A percentile compares a stretch with the other conserved stretches of the same genome.
Conservation (phyloP, 2,797 vertebrate species). For the Streptopelia turtur region DNA sequence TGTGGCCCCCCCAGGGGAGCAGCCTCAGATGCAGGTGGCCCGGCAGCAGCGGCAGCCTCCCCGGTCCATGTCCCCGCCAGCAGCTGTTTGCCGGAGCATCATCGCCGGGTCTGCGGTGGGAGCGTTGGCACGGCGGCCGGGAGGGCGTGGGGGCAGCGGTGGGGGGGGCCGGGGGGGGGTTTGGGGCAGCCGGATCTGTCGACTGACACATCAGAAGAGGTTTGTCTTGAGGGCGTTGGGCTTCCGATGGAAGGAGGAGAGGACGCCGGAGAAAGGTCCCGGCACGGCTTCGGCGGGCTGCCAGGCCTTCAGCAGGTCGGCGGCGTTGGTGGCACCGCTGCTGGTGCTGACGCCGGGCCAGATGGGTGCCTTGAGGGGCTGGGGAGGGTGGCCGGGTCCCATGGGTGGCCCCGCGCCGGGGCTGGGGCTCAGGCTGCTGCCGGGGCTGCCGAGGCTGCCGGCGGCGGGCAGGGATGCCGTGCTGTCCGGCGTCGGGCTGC, state of each 20-base stretch:
- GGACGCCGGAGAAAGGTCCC: slow-evolving; percentile 92
- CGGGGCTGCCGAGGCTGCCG: slow-evolving; percentile 86
- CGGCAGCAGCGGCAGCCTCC: not conserved
- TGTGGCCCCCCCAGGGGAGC: no score
- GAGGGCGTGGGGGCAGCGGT: no score
- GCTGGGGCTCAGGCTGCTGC: slow-evolving; percentile 89
- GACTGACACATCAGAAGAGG: slow-evolving; percentile 85
- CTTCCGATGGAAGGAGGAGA: slow-evolving; percentile 96
- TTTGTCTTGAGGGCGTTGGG: slow-evolving; percentile 91
- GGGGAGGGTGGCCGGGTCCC: slow-evolving; percentile 80
- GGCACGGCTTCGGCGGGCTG: slow-evolving; percentile 92
- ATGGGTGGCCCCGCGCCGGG: slow-evolving; percentile 79
- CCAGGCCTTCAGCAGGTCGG: slow-evolving; percentile 94
- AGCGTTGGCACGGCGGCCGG: not conserved
- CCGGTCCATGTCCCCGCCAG: not conserved
- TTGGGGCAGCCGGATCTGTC: no score
- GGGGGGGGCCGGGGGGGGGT: no score
- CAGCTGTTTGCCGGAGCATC: not conserved
- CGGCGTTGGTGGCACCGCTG: slow-evolving; percentile 81
- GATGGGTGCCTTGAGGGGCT: slow-evolving; percentile 87
- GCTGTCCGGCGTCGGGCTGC: slow-evolving; percentile 96
- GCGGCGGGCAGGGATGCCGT: slow-evolving; percentile 90
- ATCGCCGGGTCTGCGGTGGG: not conserved
- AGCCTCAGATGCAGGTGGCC: not conserved
- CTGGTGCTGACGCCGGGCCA: slow-evolving; percentile 87